A percentile compares a stretch with the other conserved stretches of the same genome.
Conservation (phyloP, 2,888 invertebrate genomes). For the Andrena haemorrhoa region DNA sequence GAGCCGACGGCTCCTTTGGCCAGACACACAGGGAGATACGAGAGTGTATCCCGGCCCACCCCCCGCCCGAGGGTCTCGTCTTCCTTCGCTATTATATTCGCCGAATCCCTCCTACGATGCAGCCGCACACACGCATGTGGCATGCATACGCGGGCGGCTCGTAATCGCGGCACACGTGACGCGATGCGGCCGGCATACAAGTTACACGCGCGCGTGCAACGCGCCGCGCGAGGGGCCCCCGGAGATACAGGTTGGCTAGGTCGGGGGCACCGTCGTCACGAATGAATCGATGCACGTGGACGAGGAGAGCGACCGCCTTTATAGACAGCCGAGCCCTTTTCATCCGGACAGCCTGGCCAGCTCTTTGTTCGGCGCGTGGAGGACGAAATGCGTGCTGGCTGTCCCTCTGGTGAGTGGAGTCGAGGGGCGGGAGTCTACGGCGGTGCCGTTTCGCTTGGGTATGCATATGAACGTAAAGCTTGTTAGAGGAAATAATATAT, state of each 20-base stretch:
- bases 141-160: constrained; percentile 2
- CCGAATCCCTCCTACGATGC: too few species aligned
- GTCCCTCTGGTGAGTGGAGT: too few species aligned
- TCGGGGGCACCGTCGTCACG: constrained; percentile 56
- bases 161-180: constrained; percentile 51
- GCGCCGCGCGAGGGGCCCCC: constrained; percentile 45
- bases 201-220: constrained; percentile 6
- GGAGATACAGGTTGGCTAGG: constrained; percentile 69
- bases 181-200: constrained; percentile 37
- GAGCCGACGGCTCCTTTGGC: constrained; percentile 5
- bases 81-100: neutral
- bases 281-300: constrained; percentile 54
- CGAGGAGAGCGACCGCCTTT: constrained; percentile 35
- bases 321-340: constrained; percentile 46
- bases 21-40: constrained; percentile 7
- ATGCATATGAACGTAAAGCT: too few species aligned
- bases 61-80: neutral
- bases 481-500: too few species aligned
- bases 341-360: constrained; percentile 22
- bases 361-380: constrained; percentile 21
- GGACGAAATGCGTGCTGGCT: neutral
- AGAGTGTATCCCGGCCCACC: neutral
- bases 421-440: too few species aligned
- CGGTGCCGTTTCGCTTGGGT: too few species aligned
- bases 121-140: neutral